phyloP scores from a whole-genome alignment of 2,888 invertebrate genomes.

The Tricholauxania praeusta region DNA sequence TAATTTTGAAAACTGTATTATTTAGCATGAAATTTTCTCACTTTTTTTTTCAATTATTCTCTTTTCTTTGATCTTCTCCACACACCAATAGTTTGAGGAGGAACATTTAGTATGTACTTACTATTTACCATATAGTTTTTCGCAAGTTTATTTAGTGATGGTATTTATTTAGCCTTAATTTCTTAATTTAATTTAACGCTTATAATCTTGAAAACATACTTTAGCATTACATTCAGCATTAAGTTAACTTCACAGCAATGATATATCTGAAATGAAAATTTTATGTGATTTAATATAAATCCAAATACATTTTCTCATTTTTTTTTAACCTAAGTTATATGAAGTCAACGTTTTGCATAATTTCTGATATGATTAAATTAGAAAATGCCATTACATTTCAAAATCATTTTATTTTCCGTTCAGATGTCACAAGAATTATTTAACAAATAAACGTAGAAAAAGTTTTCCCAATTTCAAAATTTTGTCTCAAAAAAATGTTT shows the following conservation, averaged over 20 bases:
- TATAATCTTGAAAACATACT: conserved; percentile 47
- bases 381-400: no score
- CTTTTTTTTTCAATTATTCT: conserved; percentile 41
- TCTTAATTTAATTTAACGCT: conserved; percentile 58
- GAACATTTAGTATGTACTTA: conserved; percentile 46
- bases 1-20: conserved; percentile 30
- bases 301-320: no score
- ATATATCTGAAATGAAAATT: conserved; percentile 56
- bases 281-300: no score
- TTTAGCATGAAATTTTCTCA: conserved; percentile 22
- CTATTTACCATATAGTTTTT: conserved; percentile 47
- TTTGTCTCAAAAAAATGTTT: no score
- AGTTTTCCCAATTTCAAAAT: no score
- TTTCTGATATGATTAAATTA: no score
- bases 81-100: conserved; percentile 45
- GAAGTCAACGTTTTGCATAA: no score
- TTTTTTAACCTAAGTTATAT: no score
- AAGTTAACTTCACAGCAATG: conserved; percentile 66
- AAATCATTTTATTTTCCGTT: no score
- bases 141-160: conserved; percentile 47
- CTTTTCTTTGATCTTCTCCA: conserved; percentile 46
- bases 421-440: no score
- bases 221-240: conserved; percentile 32
- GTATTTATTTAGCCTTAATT: conserved; percentile 49
- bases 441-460: no score